Percentiles rank a stretch among this genome's conserved stretches.
Conservation (phyloP, 2,113 vertebrate species). For the Desmodus rotundus region DNA sequence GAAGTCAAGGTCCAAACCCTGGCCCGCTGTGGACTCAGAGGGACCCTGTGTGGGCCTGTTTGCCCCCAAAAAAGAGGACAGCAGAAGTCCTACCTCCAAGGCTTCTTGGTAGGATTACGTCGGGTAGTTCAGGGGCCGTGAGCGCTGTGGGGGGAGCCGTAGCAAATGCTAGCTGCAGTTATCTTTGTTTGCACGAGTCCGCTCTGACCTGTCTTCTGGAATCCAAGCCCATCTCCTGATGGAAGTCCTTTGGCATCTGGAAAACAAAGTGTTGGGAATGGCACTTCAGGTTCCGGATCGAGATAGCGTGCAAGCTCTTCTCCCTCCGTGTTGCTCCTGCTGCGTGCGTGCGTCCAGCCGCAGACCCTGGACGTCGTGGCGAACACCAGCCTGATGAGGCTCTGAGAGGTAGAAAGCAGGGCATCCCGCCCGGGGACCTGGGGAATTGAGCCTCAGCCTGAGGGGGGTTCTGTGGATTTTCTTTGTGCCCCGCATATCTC, state of each 20-base stretch:
- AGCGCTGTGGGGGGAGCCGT: neutral
- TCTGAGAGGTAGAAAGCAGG: neutral
- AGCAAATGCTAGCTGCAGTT: rapidly evolving
- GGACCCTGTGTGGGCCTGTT: neutral
- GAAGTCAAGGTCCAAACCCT: neutral
- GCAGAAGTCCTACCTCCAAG: neutral
- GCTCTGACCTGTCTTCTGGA: neutral
- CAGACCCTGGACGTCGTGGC: rapidly evolving
- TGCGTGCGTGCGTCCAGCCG: rapidly evolving
- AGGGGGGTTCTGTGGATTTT: neutral
- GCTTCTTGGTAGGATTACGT: neutral
- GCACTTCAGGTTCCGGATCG: neutral
- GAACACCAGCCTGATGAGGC: rapidly evolving
- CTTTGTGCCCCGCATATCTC: neutral
- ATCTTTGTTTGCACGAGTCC: neutral
- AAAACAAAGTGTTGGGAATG: rapidly evolving
- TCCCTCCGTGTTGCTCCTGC: too few species aligned
- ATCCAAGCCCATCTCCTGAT: too few species aligned
- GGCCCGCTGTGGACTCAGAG: neutral
- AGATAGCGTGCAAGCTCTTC: neutral
- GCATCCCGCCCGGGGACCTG: neutral
- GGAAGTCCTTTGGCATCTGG: neutral
- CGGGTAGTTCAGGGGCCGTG: rapidly evolving
- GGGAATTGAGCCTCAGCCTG: rapidly evolving
- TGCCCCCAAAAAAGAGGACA: neutral